Percentiles rank a stretch among this genome's conserved stretches.
phyloP scores from a whole-genome alignment of 2,888 invertebrate genomes.

The Drosophila crucigera region DNA sequence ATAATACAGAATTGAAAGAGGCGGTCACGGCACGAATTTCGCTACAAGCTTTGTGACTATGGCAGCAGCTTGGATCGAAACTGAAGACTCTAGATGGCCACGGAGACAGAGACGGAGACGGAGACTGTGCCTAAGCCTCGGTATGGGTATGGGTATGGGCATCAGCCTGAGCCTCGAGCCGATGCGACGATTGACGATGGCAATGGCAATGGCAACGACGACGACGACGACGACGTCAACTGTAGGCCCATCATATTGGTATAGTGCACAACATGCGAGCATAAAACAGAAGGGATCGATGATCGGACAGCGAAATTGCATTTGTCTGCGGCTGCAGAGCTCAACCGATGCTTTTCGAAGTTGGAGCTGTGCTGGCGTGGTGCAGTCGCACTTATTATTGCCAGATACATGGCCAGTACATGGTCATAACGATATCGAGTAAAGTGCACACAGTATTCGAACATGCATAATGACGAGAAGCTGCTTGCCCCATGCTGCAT shows the following conservation, averaged over 20 bases:
- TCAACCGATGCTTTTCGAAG: not conserved
- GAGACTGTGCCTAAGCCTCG: slow-evolving; percentile 1
- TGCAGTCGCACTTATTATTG: slow-evolving; percentile 56
- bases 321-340: slow-evolving; percentile 48
- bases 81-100: not conserved
- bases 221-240: slow-evolving; percentile 46
- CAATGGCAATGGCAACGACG: slow-evolving; percentile 30
- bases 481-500: slow-evolving; percentile 16
- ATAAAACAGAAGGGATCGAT: slow-evolving; percentile 68
- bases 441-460: slow-evolving; percentile 52
- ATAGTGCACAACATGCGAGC: slow-evolving; percentile 64
- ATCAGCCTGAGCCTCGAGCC: slow-evolving; percentile 20
- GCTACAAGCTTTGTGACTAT: slow-evolving; percentile 73
- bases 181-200: slow-evolving; percentile 50
- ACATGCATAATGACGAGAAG: slow-evolving; percentile 59
- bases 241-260: slow-evolving; percentile 54
- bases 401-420: slow-evolving; percentile 31
- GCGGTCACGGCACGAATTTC: slow-evolving; percentile 82
- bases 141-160: slow-evolving; percentile 1
- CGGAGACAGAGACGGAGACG: not conserved
- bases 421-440: slow-evolving; percentile 62
- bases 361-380: slow-evolving; percentile 1
- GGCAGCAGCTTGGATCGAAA: slow-evolving; percentile 45
- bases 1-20: slow-evolving; percentile 82
- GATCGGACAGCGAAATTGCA: slow-evolving; percentile 74